These are phyloP conservation scores for Triops cancriformis DNA, from an alignment of 1,140 invertebrate genomes.

Conservation along the genomic window DNA sequence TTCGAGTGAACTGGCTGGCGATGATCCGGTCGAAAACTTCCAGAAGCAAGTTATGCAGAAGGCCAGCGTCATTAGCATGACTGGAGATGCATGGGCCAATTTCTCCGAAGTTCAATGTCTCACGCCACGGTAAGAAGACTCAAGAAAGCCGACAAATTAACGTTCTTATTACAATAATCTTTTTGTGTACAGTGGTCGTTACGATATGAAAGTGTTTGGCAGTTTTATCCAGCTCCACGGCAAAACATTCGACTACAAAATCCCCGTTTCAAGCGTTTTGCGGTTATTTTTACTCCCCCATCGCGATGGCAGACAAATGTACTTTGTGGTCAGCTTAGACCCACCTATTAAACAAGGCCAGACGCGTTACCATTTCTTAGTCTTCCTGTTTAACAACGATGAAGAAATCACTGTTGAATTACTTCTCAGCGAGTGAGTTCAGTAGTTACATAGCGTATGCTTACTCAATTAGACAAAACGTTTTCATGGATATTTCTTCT, in stretches of 20 bases:
- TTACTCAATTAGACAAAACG: constrained; percentile 22
- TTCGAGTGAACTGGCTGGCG: constrained; percentile 66
- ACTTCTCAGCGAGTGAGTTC: constrained; percentile 73
- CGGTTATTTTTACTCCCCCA: constrained; percentile 92
- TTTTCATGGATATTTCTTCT: constrained; percentile 33
- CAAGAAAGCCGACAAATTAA: neutral
- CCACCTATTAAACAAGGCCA: constrained; percentile 99
- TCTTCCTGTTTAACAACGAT: constrained; percentile 78
- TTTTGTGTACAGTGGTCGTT: constrained; percentile 76
- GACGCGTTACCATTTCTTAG: constrained; percentile 91
- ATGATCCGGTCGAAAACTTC: constrained; percentile 91
- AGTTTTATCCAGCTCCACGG: constrained; percentile 98
- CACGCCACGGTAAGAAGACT: constrained; percentile 75
- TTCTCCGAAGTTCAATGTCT: constrained; percentile 96
- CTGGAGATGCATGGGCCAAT: constrained; percentile 93
- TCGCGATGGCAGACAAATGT: constrained; percentile 95
- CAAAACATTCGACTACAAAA: constrained; percentile 99
- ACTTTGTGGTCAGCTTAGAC: constrained; percentile 96
- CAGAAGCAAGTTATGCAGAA: constrained; percentile 87
- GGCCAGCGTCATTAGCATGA: constrained; percentile 94
- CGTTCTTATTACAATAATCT: constrained; percentile 21
- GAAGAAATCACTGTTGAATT: constrained; percentile 91
- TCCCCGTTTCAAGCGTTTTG: constrained; percentile 90
- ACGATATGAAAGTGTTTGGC: constrained; percentile 97
- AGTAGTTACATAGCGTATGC: constrained; percentile 23